Percentiles rank a stretch among this genome's conserved stretches.
phyloP scores from a whole-genome alignment of 2,888 invertebrate genomes.

The Tipula vernalis region DNA sequence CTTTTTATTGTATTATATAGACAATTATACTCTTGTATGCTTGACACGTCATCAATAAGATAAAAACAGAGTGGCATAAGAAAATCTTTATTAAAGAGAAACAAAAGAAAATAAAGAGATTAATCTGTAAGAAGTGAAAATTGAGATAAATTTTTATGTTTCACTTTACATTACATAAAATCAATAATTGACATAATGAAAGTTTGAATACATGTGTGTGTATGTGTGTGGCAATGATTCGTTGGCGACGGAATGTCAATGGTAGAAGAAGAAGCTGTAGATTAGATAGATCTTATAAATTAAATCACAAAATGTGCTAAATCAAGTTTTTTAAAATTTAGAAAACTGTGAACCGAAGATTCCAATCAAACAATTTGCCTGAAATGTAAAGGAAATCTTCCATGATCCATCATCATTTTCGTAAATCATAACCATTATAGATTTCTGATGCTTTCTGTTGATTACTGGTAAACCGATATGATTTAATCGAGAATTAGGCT shows the following conservation, averaged over 20 bases:
- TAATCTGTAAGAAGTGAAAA: background rate
- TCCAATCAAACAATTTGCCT: no score
- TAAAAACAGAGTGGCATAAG: background rate
- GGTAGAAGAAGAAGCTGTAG: no score
- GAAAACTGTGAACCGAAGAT: no score
- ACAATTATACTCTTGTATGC: background rate
- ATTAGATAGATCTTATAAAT: no score
- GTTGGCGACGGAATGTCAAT: background rate
- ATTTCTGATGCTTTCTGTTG: no score
- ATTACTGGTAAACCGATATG: no score
- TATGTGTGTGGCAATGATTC: background rate
- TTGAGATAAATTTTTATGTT: background rate
- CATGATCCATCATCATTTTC: no score
- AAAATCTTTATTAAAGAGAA: background rate
- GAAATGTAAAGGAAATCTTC: no score
- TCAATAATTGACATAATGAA: background rate
- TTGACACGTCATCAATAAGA: background rate
- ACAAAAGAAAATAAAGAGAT: background rate
- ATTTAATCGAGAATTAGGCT: no score
- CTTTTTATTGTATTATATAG: background rate
- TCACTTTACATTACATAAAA: background rate
- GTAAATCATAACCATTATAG: no score
- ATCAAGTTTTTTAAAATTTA: no score
- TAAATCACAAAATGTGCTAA: no score
- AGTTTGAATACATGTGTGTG: background rate